A percentile compares a stretch with the other conserved stretches of the same genome.
phyloP scores from a whole-genome alignment of 2,888 invertebrate species.

The Octonoba sinensis region DNA sequence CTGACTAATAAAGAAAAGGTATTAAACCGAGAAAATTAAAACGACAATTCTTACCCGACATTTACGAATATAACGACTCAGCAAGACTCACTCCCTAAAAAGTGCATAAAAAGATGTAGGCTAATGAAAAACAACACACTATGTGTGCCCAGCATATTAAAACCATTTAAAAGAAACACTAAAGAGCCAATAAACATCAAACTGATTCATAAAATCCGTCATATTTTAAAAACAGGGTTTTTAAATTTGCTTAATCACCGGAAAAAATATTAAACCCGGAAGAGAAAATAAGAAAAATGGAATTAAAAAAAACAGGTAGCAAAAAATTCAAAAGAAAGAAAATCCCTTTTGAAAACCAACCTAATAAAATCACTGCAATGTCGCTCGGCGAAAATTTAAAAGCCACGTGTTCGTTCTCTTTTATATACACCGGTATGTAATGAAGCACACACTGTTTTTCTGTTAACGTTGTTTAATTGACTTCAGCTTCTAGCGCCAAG shows the following conservation, averaged over 20 bases:
- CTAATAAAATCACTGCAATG: slow-evolving; percentile 56
- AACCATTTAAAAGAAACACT: no score
- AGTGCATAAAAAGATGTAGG: no score
- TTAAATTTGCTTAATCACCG: slow-evolving; percentile 62
- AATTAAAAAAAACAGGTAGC: slow-evolving; percentile 16
- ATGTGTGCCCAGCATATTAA: no score
- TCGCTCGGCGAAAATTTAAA: slow-evolving; percentile 53
- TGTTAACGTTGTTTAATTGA: slow-evolving; percentile 62
- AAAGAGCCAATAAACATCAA: slow-evolving; percentile 56
- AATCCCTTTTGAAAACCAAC: slow-evolving; percentile 37
- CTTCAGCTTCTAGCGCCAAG: slow-evolving; percentile 41
- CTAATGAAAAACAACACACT: no score
- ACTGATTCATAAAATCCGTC: slow-evolving; percentile 41
- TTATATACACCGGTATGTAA: slow-evolving; percentile 25
- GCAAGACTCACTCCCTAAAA: no score
- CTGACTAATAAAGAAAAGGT: no score
- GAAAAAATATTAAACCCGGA: slow-evolving; percentile 62
- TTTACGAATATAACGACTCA: no score
- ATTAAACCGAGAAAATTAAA: no score
- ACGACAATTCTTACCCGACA: no score
- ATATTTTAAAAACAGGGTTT: slow-evolving; percentile 41
- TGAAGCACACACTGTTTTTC: slow-evolving; percentile 57
- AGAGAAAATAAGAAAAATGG: slow-evolving; percentile 47
- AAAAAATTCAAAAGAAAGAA: slow-evolving; percentile 9
- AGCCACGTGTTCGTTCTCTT: slow-evolving; percentile 50